Percentiles rank a stretch among this genome's conserved stretches.
Conservation (phyloP, 2,113 vertebrate genomes). For the Alexandromys fortis region DNA sequence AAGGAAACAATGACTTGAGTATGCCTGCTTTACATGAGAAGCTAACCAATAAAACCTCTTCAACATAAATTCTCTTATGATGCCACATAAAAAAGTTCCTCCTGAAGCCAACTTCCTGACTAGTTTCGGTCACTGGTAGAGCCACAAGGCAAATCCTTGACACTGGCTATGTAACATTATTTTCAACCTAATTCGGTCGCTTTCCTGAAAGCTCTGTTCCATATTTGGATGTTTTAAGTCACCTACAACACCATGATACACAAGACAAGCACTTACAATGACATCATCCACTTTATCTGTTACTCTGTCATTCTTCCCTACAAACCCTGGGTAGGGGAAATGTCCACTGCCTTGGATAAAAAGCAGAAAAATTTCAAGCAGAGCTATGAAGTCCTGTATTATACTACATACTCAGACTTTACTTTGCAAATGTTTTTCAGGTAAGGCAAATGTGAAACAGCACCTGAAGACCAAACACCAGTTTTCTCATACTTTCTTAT, state of each 20-base stretch:
- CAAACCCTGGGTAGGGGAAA: neutral
- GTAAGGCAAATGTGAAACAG: neutral
- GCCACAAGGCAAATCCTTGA: neutral
- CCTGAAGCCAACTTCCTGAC: neutral
- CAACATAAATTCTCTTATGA: conserved; percentile 10
- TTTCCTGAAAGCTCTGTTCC: neutral
- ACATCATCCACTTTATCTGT: conserved; percentile 37
- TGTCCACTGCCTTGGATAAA: neutral
- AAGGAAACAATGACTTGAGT: conserved; percentile 49
- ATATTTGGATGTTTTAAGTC: neutral
- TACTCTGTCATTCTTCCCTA: conserved; percentile 9
- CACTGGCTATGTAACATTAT: neutral
- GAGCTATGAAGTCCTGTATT: neutral
- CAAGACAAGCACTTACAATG: neutral
- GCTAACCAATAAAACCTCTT: conserved; percentile 30
- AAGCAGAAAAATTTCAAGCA: conserved; percentile 17
- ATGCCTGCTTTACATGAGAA: neutral
- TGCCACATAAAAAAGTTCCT: conserved; percentile 27
- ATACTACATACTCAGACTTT: conserved; percentile 9
- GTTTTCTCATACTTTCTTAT: neutral
- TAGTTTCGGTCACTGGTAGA: conserved; percentile 13
- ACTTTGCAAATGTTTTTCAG: conserved; percentile 1
- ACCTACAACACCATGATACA: conserved; percentile 11
- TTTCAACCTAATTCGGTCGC: conserved; percentile 17
- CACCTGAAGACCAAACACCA: conserved; percentile 8